Base-by-base conservation (phyloP, 2,113 vertebrate genomes). In the Budorcas taxicolor region DNA sequence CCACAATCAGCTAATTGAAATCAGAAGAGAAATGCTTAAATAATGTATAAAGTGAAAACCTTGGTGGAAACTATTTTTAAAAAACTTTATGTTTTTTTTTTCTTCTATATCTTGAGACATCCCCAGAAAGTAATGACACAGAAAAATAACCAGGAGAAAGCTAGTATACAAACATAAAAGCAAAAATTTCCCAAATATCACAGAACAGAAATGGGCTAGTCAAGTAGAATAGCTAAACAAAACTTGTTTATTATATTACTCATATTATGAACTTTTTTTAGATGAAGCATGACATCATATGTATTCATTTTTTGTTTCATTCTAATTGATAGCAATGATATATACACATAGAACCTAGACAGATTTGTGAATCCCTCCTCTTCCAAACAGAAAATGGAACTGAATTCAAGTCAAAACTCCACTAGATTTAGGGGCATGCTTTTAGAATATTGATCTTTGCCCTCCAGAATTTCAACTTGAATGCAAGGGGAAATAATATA, bases 1-100 rank as follows among this genome's bases (percentile, higher is more conserved):
- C 16, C 60, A 71, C 33, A 78, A 82, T 97, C 64, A 96, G 64
- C 43, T 95, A 82, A 96, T 50, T 95, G 58, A 94, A 96, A 50
- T 12, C 43, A 64, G 40, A 85, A 94, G 10, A 84, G 52, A 96
- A 94, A 78, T 52, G 74, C n/a, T 96, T 91, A 97, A 81, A 83
- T 82, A 91, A 95, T 83, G 13, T 94, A 52, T 52, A 91, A 96
- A 82, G 21, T 94, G 19, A 23, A 43, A 92, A 87, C 76, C 11
- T 78, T 94, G 23, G 10, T 82, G 23, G 17, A 80, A 97, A 82
- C 6, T 87, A 43, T 60, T 94, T 93, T 93, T 57, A 29, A 23
- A 86, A 93, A 89, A 23, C n/a, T 4, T 62, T 45, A 60, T 89
- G 33, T 21, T 76, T 64, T 74, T 80, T 80, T 36, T 64, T 64